Evolutionary conservation across 1,140 invertebrate genomes (phyloP).

Genomic region (Zaprionus gabonicus): DNA sequence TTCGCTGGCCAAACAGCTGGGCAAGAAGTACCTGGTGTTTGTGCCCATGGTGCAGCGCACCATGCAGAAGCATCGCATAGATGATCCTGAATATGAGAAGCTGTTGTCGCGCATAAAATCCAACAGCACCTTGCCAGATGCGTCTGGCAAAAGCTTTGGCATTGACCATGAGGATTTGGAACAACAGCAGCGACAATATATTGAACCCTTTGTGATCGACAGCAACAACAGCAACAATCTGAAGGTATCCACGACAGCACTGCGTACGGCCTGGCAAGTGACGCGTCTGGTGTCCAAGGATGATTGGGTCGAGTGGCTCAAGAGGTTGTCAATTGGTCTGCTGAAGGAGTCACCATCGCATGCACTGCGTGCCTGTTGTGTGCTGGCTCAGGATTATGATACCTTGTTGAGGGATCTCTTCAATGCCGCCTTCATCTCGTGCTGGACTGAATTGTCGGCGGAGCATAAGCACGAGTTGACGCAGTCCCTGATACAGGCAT

Average conservation of each 20-base stretch:
- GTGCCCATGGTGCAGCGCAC: constrained; percentile 95
- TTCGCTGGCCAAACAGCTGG: constrained; percentile 94
- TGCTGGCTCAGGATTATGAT: constrained; percentile 96
- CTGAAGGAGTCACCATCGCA: constrained; percentile 98
- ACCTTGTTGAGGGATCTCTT: constrained; percentile 97
- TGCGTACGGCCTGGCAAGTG: constrained; percentile 96
- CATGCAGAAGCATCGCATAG: constrained; percentile 92
- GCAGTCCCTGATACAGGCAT: constrained; percentile 93
- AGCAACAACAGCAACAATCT: constrained; percentile 88
- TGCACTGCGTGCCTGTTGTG: constrained; percentile 95
- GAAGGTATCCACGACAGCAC: constrained; percentile 92
- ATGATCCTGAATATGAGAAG: constrained; percentile 92
- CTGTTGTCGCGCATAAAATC: constrained; percentile 89
- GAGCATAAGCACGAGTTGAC: constrained; percentile 94
- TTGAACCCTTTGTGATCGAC: constrained; percentile 85
- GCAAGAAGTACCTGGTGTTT: constrained; percentile 96
- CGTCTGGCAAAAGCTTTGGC: constrained; percentile 61
- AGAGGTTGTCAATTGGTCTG: constrained; percentile 95
- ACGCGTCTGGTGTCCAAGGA: constrained; percentile 96
- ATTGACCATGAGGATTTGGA: constrained; percentile 88
- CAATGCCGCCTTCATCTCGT: constrained; percentile 99
- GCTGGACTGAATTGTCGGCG: constrained; percentile 97
- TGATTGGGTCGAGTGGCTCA: constrained; percentile 99
- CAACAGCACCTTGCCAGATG: constrained; percentile 86
- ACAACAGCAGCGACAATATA: constrained; percentile 86